phyloP scores from a whole-genome alignment of 2,888 invertebrate genomes.

The Xestoiulus laeticollis region DNA sequence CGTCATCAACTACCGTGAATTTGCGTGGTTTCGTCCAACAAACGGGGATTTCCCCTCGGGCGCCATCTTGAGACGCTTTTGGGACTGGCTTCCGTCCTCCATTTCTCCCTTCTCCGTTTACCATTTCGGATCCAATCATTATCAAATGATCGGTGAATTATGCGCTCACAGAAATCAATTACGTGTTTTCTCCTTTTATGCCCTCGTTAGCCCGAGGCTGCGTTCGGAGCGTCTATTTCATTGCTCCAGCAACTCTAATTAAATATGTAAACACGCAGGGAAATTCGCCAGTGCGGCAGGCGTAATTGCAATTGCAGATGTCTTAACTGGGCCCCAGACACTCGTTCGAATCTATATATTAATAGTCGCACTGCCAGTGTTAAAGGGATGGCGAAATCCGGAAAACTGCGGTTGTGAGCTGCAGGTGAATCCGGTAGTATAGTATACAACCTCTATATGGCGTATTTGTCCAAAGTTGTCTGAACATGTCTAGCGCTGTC shows the following conservation, averaged over 20 bases:
- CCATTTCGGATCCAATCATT: background rate
- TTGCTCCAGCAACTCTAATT: slow-evolving; percentile 19
- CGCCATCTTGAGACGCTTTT: background rate
- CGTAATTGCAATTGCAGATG: slow-evolving; percentile 37
- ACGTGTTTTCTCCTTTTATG: slow-evolving; percentile 34
- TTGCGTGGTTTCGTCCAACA: no score
- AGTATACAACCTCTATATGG: no score
- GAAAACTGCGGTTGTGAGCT: background rate
- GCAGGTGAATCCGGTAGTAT: no score
- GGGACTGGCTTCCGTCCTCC: no score
- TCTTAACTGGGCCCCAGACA: slow-evolving; percentile 23
- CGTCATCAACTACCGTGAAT: no score
- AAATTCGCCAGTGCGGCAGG: slow-evolving; percentile 34
- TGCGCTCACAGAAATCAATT: slow-evolving; percentile 18
- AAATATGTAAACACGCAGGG: slow-evolving; percentile 34
- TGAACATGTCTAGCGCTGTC: no score
- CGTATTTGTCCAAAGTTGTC: no score
- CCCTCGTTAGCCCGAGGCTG: slow-evolving; percentile 25
- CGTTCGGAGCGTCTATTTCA: background rate
- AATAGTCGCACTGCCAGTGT: slow-evolving; percentile 1
- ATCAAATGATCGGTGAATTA: slow-evolving; percentile 34
- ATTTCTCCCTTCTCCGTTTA: background rate
- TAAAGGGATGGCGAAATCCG: background rate
- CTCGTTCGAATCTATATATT: slow-evolving; percentile 33
- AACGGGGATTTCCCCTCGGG: background rate